These are phyloP conservation scores for Lates japonicus DNA, from an alignment of 2,797 vertebrate species.

Conservation along the genomic window DNA sequence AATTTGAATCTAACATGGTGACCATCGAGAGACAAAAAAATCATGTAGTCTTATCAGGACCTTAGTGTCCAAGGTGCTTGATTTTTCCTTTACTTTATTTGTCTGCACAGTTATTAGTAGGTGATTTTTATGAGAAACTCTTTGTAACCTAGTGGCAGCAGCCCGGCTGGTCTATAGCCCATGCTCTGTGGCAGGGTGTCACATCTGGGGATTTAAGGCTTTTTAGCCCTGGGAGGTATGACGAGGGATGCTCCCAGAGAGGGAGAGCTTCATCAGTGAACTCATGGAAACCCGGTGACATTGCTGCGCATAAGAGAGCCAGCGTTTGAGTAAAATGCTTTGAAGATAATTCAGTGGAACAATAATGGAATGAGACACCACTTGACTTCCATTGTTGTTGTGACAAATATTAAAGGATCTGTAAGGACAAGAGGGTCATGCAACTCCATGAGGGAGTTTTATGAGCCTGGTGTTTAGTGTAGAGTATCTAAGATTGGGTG, in stretches of 20 bases:
- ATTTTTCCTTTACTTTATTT: conserved; percentile 27
- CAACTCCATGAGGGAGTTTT: conserved; percentile 46
- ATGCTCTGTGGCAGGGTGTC: neutral
- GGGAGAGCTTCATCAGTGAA: conserved; percentile 49
- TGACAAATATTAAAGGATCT: conserved; percentile 51
- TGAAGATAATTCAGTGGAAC: conserved; percentile 64
- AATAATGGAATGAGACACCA: conserved; percentile 38
- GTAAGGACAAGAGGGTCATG: conserved; percentile 45
- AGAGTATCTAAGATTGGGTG: conserved; percentile 36
- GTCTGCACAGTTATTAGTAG: conserved; percentile 14
- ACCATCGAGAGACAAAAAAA: no score
- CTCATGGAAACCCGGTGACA: conserved; percentile 58
- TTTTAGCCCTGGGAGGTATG: conserved; percentile 27
- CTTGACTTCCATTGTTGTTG: conserved; percentile 50
- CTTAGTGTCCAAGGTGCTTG: neutral
- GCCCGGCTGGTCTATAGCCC: conserved; percentile 9
- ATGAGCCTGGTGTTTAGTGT: conserved; percentile 32
- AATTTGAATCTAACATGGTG: no score
- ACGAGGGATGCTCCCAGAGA: conserved; percentile 31
- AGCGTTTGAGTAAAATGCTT: conserved; percentile 50
- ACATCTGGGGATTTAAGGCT: conserved; percentile 28
- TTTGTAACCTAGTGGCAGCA: neutral
- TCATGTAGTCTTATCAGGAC: neutral
- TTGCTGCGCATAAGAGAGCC: conserved; percentile 22
- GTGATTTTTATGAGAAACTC: conserved; percentile 12